Conservation (phyloP, 2,888 invertebrate species). For the Tetramorium bicarinatum region DNA sequence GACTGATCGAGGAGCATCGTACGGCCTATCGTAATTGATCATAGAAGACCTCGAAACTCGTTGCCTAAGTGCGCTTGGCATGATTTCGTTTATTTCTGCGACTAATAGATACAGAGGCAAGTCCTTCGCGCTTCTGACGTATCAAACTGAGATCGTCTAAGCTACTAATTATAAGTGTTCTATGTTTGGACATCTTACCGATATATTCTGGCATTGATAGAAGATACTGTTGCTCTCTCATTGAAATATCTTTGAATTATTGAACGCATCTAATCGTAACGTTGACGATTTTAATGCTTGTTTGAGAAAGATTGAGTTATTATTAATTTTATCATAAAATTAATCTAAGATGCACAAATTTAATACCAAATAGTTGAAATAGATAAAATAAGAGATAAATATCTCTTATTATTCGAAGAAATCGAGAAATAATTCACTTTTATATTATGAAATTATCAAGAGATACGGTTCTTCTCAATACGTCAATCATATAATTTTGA, state of each 20-base stretch:
- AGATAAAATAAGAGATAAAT: background rate
- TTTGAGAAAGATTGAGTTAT: background rate
- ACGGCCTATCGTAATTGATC: background rate
- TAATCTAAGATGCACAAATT: background rate
- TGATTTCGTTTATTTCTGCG: slow-evolving; percentile 65
- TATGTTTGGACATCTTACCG: slow-evolving; percentile 81
- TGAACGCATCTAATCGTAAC: background rate
- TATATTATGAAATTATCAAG: no score
- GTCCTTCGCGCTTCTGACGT: slow-evolving; percentile 70
- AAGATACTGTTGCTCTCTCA: slow-evolving; percentile 59
- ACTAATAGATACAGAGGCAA: slow-evolving; percentile 52
- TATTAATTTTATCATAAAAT: background rate
- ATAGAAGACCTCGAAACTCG: slow-evolving; percentile 66
- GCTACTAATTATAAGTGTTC: slow-evolving; percentile 84
- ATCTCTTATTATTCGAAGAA: background rate
- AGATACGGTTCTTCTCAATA: background rate
- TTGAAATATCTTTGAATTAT: slow-evolving; percentile 28
- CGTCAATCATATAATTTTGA: background rate
- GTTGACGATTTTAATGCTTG: background rate
- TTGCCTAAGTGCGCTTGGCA: slow-evolving; percentile 80
- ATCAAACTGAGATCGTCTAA: slow-evolving; percentile 69
- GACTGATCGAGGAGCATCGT: background rate
- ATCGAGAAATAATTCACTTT: background rate
- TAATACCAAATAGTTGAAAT: background rate
- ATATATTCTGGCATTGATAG: slow-evolving; percentile 84